phyloP scores from a whole-genome alignment of 2,113 vertebrate genomes.

The Bujurquina vittata region DNA sequence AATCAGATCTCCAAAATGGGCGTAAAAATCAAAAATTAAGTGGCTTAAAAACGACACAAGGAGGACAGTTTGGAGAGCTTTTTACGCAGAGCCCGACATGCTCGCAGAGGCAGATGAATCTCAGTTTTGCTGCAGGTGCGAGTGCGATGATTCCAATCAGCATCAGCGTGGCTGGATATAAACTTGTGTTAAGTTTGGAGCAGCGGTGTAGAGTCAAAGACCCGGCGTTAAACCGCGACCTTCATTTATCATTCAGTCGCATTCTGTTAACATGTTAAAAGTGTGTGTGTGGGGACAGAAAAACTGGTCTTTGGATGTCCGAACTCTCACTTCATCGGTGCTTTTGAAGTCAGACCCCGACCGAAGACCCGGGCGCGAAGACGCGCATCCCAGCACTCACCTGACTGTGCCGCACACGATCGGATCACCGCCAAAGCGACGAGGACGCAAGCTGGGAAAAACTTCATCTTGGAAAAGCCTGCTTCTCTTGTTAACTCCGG shows the following conservation, averaged over 20 bases:
- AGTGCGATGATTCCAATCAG: background rate
- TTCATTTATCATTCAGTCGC: background rate
- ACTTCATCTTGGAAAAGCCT: conserved; percentile 75
- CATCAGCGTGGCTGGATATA: background rate
- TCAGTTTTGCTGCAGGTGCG: conserved; percentile 6
- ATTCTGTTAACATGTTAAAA: background rate
- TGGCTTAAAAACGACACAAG: background rate
- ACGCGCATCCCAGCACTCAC: conserved; percentile 64
- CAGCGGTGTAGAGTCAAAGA: background rate
- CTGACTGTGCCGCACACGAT: conserved; percentile 75
- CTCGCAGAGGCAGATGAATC: background rate
- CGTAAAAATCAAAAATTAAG: background rate
- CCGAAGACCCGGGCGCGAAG: background rate
- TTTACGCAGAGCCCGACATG: conserved; percentile 35
- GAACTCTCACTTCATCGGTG: background rate
- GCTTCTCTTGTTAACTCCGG: conserved; percentile 67
- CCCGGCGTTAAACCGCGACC: background rate
- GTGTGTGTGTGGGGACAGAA: background rate
- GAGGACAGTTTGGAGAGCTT: conserved; percentile 9
- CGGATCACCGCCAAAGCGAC: conserved; percentile 68
- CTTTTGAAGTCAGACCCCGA: background rate
- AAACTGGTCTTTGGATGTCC: background rate
- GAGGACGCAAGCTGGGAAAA: conserved; percentile 64
- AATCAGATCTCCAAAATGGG: background rate
- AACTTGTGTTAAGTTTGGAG: conserved; percentile 57